phyloP scores from a whole-genome alignment of 2,888 invertebrate species.

The Scaptomyza parva region DNA sequence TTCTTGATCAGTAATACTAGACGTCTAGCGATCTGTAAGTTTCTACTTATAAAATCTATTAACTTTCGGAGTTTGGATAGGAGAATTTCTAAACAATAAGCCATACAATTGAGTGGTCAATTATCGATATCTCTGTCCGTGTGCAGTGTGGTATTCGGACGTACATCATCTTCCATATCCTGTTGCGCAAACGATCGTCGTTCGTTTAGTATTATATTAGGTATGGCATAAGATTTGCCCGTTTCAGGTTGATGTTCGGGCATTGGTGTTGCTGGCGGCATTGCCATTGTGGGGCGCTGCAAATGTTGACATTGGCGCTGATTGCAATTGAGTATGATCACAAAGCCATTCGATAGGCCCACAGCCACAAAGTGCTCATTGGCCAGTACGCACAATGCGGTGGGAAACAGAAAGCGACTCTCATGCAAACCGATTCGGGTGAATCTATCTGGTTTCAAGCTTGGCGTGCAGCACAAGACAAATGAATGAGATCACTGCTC shows the following conservation, averaged over 20 bases:
- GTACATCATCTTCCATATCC: slow-evolving; percentile 41
- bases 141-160: slow-evolving; percentile 77
- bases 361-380: slow-evolving; percentile 82
- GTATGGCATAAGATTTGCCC: slow-evolving; percentile 84
- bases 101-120: too few species aligned
- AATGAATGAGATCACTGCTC: slow-evolving; percentile 81
- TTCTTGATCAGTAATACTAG: too few species aligned
- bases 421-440: slow-evolving; percentile 79
- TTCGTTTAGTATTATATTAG: slow-evolving; percentile 84
- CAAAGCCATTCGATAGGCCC: slow-evolving; percentile 84
- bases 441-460: slow-evolving; percentile 80
- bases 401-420: slow-evolving; percentile 82
- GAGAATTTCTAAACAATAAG: too few species aligned
- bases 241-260: slow-evolving; percentile 53
- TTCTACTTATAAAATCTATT: too few species aligned
- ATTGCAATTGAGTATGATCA: slow-evolving; percentile 82
- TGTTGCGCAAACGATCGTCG: slow-evolving; percentile 66
- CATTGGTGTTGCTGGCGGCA: slow-evolving; percentile 20
- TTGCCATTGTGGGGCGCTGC: slow-evolving; percentile 44
- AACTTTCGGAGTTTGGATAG: too few species aligned
- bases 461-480: slow-evolving; percentile 81
- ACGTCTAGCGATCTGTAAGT: too few species aligned
- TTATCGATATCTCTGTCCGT: too few species aligned
- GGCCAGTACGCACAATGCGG: slow-evolving; percentile 78
- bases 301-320: slow-evolving; percentile 52